Base-by-base conservation (phyloP, 2,888 invertebrate species). In the Rotaria macrura region DNA sequence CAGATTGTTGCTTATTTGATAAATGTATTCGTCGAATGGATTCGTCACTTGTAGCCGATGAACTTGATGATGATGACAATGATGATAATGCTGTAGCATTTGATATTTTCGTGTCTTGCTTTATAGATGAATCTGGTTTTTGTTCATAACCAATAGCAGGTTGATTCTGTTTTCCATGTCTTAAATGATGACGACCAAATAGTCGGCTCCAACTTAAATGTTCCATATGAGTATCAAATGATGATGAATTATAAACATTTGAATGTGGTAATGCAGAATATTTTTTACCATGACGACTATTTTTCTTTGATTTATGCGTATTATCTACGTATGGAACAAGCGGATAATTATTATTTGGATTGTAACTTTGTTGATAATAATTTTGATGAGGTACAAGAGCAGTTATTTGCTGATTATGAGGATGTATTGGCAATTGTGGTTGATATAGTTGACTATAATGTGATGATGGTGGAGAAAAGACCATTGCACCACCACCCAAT, bases 141-240 rank as follows among this genome's bases (percentile, higher is more conserved):
- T 34, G 65, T 14, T 65, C 34, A 65, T 65, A 65, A 65, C 65
- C 7, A 34, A 65, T 34, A 20, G 65, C 34, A 65, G 4, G 20
- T 65, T 34, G 34, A 65, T 65, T 25, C 6, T 29, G 12, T 17
- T 29, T 17, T 65, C 10, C 34, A 6, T 34, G 29, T 34, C 34
- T 65, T 17, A 14, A 29, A 57, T 65, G 65, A 29, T 29, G 29
- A 5, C 14, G 79, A 20, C 17, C 43, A 14, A 79, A 79, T 43
- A 79, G 43, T 38, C 79, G 40, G 43, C 79, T 79, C 79, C 79
- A 79, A 43, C 43, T 43, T 79, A 79, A 79, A 79, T 79, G 40
- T 14, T 38, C 43, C 79, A 79, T 79, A n/a, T 79, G 14, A 14
- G 40, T 25, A 79, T 79, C 79, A 79, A 79, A 79, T 43, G 79